A percentile compares a stretch with the other conserved stretches of the same genome.
phyloP scores from a whole-genome alignment of 2,113 vertebrate genomes.

The Istiophorus platypterus region DNA sequence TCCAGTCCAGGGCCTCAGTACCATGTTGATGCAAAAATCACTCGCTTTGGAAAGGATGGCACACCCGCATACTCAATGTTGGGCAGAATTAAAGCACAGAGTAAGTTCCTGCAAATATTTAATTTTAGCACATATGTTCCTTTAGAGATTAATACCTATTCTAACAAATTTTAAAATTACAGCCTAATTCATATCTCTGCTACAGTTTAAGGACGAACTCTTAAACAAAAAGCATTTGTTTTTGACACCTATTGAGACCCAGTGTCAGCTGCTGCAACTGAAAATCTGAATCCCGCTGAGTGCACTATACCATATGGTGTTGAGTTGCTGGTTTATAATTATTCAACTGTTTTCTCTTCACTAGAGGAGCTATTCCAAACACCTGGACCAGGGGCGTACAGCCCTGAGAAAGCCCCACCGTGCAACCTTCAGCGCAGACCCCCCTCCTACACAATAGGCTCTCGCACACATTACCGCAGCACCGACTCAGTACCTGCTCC shows the following conservation, averaged over 20 bases:
- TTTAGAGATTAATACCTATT: background rate
- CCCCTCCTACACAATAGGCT: slow-evolving; percentile 87
- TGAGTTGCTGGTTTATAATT: background rate
- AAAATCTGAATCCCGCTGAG: background rate
- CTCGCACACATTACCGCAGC: slow-evolving; percentile 80
- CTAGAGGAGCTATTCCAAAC: slow-evolving; percentile 75
- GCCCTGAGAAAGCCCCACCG: slow-evolving; percentile 84
- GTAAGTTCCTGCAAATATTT: slow-evolving; percentile 72
- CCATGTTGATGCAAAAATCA: slow-evolving; percentile 86
- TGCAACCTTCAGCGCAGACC: slow-evolving; percentile 79
- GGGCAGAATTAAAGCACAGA: slow-evolving; percentile 79
- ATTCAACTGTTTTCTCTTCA: slow-evolving; percentile 39
- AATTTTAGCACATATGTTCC: background rate
- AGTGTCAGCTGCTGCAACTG: slow-evolving; percentile 50
- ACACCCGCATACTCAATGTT: slow-evolving; percentile 88
- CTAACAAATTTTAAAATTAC: background rate
- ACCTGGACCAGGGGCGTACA: slow-evolving; percentile 89
- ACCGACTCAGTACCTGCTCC: slow-evolving; percentile 84
- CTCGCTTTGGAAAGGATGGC: slow-evolving; percentile 87
- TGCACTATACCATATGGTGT: slow-evolving; percentile 23
- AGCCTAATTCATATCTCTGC: background rate
- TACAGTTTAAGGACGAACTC: background rate
- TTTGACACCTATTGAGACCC: slow-evolving; percentile 12
- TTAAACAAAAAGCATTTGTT: slow-evolving; percentile 3
- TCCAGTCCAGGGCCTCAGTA: slow-evolving; percentile 89